Evolutionary conservation across 2,797 vertebrate species (phyloP).

Genomic region (Mormyrus hasselquistii): DNA sequence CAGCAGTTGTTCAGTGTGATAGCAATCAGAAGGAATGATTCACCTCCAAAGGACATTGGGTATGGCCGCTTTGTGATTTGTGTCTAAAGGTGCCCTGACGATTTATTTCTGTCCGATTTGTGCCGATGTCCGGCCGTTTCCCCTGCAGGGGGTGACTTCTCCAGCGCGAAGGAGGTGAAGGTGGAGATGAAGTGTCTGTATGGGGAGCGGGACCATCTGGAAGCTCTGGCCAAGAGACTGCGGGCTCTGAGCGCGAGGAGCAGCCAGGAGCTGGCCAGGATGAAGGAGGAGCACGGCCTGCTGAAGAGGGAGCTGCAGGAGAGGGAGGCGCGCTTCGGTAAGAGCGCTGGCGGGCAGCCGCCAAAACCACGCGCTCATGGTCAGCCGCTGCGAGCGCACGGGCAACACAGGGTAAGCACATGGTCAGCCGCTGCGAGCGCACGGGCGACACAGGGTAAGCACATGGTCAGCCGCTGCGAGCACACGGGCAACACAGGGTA

Average conservation of each 20-base stretch:
- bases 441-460: no score
- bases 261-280: slow-evolving; percentile 57
- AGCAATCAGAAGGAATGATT: neutral
- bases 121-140: neutral
- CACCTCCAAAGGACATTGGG: neutral
- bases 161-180: slow-evolving; percentile 73
- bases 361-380: neutral
- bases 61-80: neutral
- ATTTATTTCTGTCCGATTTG: neutral
- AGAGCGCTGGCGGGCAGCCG: slow-evolving; percentile 41
- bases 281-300: slow-evolving; percentile 67
- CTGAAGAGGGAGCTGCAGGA: slow-evolving; percentile 69
- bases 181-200: slow-evolving; percentile 72
- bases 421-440: no score
- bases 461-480: no score
- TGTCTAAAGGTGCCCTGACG: neutral
- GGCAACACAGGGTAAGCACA: neutral
- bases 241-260: slow-evolving; percentile 63
- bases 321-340: slow-evolving; percentile 65
- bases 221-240: slow-evolving; percentile 67
- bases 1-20: neutral
- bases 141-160: slow-evolving; percentile 72
- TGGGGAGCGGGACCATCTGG: slow-evolving; percentile 70
- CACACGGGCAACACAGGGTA: no score
- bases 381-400: no score